Conservation (phyloP, 2,113 vertebrate genomes). For the Triplophysa siluroides region DNA sequence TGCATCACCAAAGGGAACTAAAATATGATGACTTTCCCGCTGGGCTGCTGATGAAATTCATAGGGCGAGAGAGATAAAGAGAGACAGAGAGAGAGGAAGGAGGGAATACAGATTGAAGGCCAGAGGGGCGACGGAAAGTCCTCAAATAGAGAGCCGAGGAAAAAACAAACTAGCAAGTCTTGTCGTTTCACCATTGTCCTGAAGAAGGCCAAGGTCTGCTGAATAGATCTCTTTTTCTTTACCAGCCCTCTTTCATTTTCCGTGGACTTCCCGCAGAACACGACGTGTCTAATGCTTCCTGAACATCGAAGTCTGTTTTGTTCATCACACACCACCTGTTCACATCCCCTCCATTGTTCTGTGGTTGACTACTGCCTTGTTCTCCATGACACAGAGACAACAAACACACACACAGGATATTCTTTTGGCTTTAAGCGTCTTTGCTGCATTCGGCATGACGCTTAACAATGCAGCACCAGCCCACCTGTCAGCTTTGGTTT, state of each 20-base stretch:
- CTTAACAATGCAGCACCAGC: slow-evolving; percentile 36
- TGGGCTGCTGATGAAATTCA: neutral
- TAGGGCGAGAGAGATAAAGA: neutral
- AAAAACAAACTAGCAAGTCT: slow-evolving; percentile 19
- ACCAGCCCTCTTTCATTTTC: too few relatives aligned
- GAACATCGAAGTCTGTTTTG: slow-evolving; percentile 12
- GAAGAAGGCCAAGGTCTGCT: neutral
- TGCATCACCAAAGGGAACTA: neutral
- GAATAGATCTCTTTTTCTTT: neutral
- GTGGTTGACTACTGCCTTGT: slow-evolving; percentile 5
- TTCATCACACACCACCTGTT: slow-evolving; percentile 2
- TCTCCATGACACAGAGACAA: neutral
- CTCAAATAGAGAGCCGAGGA: neutral
- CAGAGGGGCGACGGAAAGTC: neutral
- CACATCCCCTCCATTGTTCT: slow-evolving; percentile 11
- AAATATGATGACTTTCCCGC: too few relatives aligned
- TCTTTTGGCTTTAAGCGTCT: neutral
- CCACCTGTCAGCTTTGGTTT: slow-evolving; percentile 1
- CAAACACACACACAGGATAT: neutral
- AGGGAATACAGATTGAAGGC: neutral
- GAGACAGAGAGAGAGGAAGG: neutral
- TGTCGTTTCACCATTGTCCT: slow-evolving; percentile 27
- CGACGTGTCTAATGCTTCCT: slow-evolving; percentile 5
- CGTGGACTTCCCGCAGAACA: neutral
- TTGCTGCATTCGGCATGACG: slow-evolving; percentile 5